Base-by-base conservation (phyloP, 1,140 invertebrate genomes). In the Neocloeon triangulifer region DNA sequence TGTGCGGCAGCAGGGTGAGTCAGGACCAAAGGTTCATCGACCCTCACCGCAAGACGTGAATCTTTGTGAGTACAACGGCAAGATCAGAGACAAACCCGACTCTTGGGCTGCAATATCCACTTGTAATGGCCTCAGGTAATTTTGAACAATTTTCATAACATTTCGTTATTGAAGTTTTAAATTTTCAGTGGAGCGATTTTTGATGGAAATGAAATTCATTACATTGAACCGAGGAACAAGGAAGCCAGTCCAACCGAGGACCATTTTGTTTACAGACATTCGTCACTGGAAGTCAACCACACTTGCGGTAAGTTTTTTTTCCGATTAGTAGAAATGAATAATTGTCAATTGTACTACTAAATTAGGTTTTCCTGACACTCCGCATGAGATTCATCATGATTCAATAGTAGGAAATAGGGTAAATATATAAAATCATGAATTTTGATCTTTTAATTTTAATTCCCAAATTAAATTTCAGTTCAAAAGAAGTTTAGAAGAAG, bases 41-140 rank as follows among this genome's bases (percentile, higher is more conserved):
- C 69, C 72, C 20, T 37, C 32, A 35, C 64, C 61, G 5, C 53
- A 81, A 76, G 70, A 76, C 43, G 41, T 63, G 17, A 64, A 70
- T 34, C 49, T 82, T 41, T 88, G 81, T 52, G 76, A 82, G 45
- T 88, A 88, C 45, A 66, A 75, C 46, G 86, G 86, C 17, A 67
- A 57, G 25, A 61, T 91, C n/a, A 52, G 69, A 37, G 68, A 62
- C 32, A 53, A 65, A 35, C 55, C 62, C 5, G 54, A 62, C 19
- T 88, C 84, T 1, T 78, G 74, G 69, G 82, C 66, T 25, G 85
- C 84, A 0, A 39, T 91, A 10, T 89, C 84, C 26, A 88, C 82
- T 6, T 91, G 86, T 46, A 55, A 62, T 42, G 71, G 74, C 15
- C 52, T 89, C 25, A 69, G 58, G 59, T 62, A 45, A 45, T 27